Evolutionary conservation across 2,888 invertebrate species (phyloP).

Genomic region (Embidobia sp.): DNA sequence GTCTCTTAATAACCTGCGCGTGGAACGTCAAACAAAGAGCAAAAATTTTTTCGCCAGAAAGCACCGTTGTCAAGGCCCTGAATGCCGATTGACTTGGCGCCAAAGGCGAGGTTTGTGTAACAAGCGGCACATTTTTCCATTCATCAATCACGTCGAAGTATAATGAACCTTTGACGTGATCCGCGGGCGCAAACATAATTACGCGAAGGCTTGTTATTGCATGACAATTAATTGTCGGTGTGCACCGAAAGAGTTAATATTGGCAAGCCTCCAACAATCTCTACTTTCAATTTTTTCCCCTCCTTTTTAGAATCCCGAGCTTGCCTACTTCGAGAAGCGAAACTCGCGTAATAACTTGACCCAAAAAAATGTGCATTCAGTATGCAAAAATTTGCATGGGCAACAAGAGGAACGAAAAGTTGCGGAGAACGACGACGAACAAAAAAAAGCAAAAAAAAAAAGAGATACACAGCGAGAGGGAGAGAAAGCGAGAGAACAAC

Average conservation of each 20-base stretch:
- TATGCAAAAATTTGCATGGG: slow-evolving; percentile 24
- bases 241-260: slow-evolving; percentile 32
- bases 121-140: too few relatives aligned
- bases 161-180: too few relatives aligned
- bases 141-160: slow-evolving; percentile 3
- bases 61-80: too few relatives aligned
- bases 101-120: too few relatives aligned
- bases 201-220: slow-evolving; percentile 10
- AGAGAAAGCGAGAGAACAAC: background rate
- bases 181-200: background rate
- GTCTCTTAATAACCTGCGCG: too few relatives aligned
- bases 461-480: background rate
- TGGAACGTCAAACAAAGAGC: too few relatives aligned
- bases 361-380: slow-evolving; percentile 55
- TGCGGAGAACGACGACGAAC: background rate
- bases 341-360: slow-evolving; percentile 59
- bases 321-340: slow-evolving; percentile 43
- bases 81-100: too few relatives aligned
- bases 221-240: slow-evolving; percentile 31
- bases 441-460: slow-evolving; percentile 1
- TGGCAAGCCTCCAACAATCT: slow-evolving; percentile 30
- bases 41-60: too few relatives aligned
- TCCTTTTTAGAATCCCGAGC: slow-evolving; percentile 27
- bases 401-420: background rate
- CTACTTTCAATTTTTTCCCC: slow-evolving; percentile 22